Conservation (phyloP, 2,113 vertebrate genomes). For the Holacanthus passer region DNA sequence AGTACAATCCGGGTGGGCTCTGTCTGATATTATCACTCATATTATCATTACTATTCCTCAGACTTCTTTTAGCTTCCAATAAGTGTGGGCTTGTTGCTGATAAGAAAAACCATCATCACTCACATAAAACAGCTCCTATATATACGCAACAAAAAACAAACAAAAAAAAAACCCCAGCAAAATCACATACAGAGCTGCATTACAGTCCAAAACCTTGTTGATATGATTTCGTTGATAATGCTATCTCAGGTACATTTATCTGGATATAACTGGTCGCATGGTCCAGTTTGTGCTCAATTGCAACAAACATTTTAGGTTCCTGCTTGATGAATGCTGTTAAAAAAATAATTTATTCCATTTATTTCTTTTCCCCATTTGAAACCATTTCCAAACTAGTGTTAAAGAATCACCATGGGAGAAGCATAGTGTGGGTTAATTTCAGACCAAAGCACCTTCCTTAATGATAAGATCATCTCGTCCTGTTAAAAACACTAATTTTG, state of each 20-base stretch:
- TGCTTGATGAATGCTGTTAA: conserved; percentile 29
- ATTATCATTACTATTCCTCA: conserved; percentile 45
- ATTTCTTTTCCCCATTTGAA: conserved; percentile 26
- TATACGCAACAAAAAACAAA: conserved; percentile 35
- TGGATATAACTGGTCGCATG: conserved; percentile 54
- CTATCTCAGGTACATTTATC: conserved; percentile 56
- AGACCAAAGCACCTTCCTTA: conserved; percentile 45
- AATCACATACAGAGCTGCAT: conserved; percentile 50
- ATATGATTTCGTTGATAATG: conserved; percentile 37
- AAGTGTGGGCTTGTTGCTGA: conserved; percentile 41
- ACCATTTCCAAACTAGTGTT: conserved; percentile 2
- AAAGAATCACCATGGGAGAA: conserved; percentile 39
- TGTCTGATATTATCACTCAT: conserved; percentile 31
- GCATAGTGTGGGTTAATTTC: conserved; percentile 26
- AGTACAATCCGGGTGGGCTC: conserved; percentile 18
- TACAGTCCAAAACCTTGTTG: conserved; percentile 34
- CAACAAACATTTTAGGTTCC: conserved; percentile 78
- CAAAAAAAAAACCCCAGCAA: conserved; percentile 17
- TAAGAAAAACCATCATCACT: conserved; percentile 46
- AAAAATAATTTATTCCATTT: background rate
- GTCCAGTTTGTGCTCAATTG: conserved; percentile 80
- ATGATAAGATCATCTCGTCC: conserved; percentile 34
- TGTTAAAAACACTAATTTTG: conserved; percentile 59
- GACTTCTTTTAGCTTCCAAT: conserved; percentile 28
- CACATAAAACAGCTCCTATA: conserved; percentile 51